Base-by-base conservation (phyloP, 1,140 invertebrate species). In the Drosophila fuyamai region DNA sequence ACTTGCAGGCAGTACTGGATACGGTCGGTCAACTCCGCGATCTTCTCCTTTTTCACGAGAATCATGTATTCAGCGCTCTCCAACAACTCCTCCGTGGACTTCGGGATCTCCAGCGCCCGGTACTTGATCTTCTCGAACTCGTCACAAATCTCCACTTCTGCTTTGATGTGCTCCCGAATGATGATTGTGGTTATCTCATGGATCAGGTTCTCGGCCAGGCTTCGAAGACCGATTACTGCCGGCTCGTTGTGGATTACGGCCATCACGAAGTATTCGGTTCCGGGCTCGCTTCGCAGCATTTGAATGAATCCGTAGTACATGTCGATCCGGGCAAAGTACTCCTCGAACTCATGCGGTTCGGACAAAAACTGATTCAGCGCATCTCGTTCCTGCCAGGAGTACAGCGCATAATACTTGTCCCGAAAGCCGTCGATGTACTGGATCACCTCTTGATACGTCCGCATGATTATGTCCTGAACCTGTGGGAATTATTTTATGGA, bases 31-130 rank as follows among this genome's bases (percentile, higher is more conserved):
- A 96, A 92, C 67, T 94, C 92, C 79, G 94, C 93, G 78, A 96
- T 92, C 47, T 95, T 92, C 35, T 93, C 93, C 43, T 94, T 94
- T 79, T 95, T 94, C 1, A 94, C 94, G 50, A 94, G 92, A 55
- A 95, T 93, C 93, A 95, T 96, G 81, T 95, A 95, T 55, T 95
- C 93, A 1, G 95, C 95, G 86, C 94, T 93, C 74, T 95, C 95
- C n/a, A 97, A 93, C 32, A 97, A 93, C 84, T 96, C 95, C 75
- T 95, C 95, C 0, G 96, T 96, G 29, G 95, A 95, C 70, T 93
- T 93, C 2, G 96, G 96, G 81, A 95, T 94, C 71, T 94, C 93
- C 2, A 95, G 81, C 4, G 95, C 95, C 70, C 90, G 94, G 23
- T 91, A 86, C 71, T 94, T 93, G 43, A 96, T 94, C 23, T 93